A percentile compares a stretch with the other conserved stretches of the same genome.
Conservation (phyloP, 1,140 invertebrate species). For the Rhynchophorus ferrugineus region DNA sequence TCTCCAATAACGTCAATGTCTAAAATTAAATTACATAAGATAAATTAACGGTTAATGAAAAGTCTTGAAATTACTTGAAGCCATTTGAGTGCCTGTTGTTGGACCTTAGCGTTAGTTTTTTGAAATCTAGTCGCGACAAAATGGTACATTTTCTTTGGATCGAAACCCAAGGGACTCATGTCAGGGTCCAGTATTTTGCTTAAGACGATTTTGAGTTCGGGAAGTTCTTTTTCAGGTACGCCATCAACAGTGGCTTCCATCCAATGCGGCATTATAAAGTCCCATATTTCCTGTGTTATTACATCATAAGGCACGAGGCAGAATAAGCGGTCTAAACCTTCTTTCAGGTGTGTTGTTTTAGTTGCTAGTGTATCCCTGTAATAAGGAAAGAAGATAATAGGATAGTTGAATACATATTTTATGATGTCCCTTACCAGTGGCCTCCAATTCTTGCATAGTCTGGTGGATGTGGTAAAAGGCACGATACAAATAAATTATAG, state of each 20-base stretch:
- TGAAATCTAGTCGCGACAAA: constrained; percentile 86
- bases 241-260: constrained; percentile 95
- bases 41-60: constrained; percentile 2
- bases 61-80: constrained; percentile 60
- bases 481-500: constrained; percentile 81
- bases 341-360: constrained; percentile 87
- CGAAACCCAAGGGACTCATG: constrained; percentile 89
- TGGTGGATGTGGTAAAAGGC: constrained; percentile 75
- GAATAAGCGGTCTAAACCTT: constrained; percentile 85
- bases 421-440: constrained; percentile 65
- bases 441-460: constrained; percentile 89
- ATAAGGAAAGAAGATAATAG: constrained; percentile 4
- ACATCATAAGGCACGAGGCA: constrained; percentile 97
- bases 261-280: constrained; percentile 97
- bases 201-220: constrained; percentile 85
- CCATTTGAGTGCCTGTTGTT: constrained; percentile 92
- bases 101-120: constrained; percentile 75
- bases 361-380: constrained; percentile 79
- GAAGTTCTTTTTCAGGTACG: constrained; percentile 84
- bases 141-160: constrained; percentile 88
- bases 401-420: constrained; percentile 1
- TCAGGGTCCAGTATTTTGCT: constrained; percentile 96
- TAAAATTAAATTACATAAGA: constrained; percentile 20
- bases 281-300: constrained; percentile 93
- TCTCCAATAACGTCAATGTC: constrained; percentile 81